A percentile compares a stretch with the other conserved stretches of the same genome.
phyloP scores from a whole-genome alignment of 2,797 vertebrate genomes.

The Microctenopoma stevenorrisi region DNA sequence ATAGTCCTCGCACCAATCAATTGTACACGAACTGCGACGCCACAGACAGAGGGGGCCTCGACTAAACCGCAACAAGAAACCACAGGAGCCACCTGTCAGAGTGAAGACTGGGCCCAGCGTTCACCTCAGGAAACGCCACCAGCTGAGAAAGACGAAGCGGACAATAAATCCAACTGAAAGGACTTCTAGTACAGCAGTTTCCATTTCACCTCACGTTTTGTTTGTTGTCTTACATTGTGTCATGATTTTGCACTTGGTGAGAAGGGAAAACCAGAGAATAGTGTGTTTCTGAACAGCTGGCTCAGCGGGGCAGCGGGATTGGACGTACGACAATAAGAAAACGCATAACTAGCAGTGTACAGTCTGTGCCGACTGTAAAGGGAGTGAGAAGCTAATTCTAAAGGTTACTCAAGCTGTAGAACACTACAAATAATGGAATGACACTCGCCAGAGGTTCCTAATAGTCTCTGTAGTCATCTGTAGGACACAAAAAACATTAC shows the following conservation, averaged over 20 bases:
- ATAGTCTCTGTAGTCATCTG: too few relatives aligned
- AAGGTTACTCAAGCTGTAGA: background rate
- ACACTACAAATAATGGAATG: background rate
- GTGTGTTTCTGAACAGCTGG: slow-evolving; percentile 23
- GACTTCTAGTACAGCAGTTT: slow-evolving; percentile 38
- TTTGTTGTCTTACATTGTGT: slow-evolving; percentile 42
- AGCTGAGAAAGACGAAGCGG: slow-evolving; percentile 61
- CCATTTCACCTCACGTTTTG: slow-evolving; percentile 39
- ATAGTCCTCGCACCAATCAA: slow-evolving; percentile 85
- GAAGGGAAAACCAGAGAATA: slow-evolving; percentile 40
- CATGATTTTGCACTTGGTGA: slow-evolving; percentile 56
- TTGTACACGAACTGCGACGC: slow-evolving; percentile 79
- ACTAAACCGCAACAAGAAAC: slow-evolving; percentile 62
- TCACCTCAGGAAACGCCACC: slow-evolving; percentile 63
- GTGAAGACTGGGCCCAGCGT: slow-evolving; percentile 59
- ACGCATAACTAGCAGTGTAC: background rate
- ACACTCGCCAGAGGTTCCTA: background rate
- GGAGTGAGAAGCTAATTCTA: slow-evolving; percentile 20
- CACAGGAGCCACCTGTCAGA: slow-evolving; percentile 60
- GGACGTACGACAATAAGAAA: background rate
- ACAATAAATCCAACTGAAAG: slow-evolving; percentile 73
- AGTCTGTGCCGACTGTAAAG: slow-evolving; percentile 10
- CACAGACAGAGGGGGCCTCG: slow-evolving; percentile 63
- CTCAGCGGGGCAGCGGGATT: slow-evolving; percentile 13
- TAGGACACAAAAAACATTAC: too few relatives aligned